Evolutionary conservation across 1,140 invertebrate species (phyloP).

Genomic region (Leptinotarsa texana): DNA sequence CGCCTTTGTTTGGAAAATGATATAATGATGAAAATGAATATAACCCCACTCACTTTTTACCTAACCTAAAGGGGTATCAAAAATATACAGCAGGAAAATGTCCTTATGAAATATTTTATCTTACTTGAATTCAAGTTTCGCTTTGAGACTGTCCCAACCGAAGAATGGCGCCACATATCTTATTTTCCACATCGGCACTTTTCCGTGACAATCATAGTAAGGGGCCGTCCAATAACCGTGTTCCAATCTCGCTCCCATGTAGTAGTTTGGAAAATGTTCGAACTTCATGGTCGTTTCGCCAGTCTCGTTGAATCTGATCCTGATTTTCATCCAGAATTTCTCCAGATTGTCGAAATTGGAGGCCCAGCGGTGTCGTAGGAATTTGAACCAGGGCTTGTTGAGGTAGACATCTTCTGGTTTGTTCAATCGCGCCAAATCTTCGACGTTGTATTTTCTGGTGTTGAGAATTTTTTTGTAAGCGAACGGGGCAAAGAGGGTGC

Average conservation of each 20-base stretch:
- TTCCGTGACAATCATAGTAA: constrained; percentile 91
- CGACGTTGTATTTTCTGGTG: constrained; percentile 81
- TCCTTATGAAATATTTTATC: constrained; percentile 44
- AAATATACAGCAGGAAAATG: no score
- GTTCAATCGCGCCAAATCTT: constrained; percentile 83
- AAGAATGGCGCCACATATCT: constrained; percentile 97
- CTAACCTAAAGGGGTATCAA: no score
- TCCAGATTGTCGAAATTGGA: constrained; percentile 91
- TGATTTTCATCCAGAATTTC: constrained; percentile 91
- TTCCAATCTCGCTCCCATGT: constrained; percentile 81
- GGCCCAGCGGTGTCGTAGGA: constrained; percentile 89
- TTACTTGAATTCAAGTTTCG: constrained; percentile 92
- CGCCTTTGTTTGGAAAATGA: no score
- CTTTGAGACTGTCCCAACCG: constrained; percentile 91
- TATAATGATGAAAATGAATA: no score
- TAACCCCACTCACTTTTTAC: no score
- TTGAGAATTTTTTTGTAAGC: constrained; percentile 87
- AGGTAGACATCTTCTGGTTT: constrained; percentile 80
- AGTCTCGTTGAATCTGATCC: constrained; percentile 85
- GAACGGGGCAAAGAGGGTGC: constrained; percentile 91
- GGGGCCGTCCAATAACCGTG: constrained; percentile 94
- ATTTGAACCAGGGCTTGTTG: constrained; percentile 84
- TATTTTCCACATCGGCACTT: constrained; percentile 91
- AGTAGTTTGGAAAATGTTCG: constrained; percentile 88
- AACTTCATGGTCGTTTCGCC: constrained; percentile 82